Evolutionary conservation across 2,113 vertebrate genomes (phyloP), one percentile per base, ranked within the genome.

Genomic region (Rhynchopsitta pachyrhyncha): DNA sequence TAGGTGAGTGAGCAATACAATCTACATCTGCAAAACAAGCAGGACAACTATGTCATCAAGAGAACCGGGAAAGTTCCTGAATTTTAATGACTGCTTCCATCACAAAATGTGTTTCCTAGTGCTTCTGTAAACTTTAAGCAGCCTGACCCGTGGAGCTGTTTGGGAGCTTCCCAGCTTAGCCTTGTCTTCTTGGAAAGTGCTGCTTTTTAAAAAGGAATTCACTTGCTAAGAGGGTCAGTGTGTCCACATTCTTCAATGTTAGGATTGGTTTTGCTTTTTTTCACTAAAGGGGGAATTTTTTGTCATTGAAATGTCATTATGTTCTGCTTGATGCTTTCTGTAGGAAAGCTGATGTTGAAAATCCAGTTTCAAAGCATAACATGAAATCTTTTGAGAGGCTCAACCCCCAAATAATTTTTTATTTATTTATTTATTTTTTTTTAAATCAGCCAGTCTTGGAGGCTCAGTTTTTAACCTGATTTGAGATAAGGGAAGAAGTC

Each of bases 11-110:
- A 88, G 12, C 49, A 82, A 83, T 28, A 44, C 1, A 37, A 1
- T 46, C 55, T 42, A 24, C 0, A 0, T 68, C 27, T 82, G 33
- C 20, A 78, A 62, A 66, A 49, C 37, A 63, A 3, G 1, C 23
- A 24, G 2, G 16, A 28, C 50, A 49, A 13, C 5, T 12, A 4
- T 77, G 49, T 81, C 35, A 64, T 50, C 8, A n/a, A 84, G 52
- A 68, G 11, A 86, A 55, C 3, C 1, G 4, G 37, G 39, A 82
- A 75, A 16, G 10, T 19, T 82, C 82, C 23, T 71, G 22, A 68
- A 62, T 92, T 86, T 60, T 84, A 59, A 33, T 5, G 3, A 49
- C 46, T 37, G 8, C 6, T 84, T 53, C 35, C 62, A 9, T 53
- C 77, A 93, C 18, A 79, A 60, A 88, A 91, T 10, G 4, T 39